phyloP scores from a whole-genome alignment of 2,888 invertebrate genomes.

The Exephanes ischioxanthus region DNA sequence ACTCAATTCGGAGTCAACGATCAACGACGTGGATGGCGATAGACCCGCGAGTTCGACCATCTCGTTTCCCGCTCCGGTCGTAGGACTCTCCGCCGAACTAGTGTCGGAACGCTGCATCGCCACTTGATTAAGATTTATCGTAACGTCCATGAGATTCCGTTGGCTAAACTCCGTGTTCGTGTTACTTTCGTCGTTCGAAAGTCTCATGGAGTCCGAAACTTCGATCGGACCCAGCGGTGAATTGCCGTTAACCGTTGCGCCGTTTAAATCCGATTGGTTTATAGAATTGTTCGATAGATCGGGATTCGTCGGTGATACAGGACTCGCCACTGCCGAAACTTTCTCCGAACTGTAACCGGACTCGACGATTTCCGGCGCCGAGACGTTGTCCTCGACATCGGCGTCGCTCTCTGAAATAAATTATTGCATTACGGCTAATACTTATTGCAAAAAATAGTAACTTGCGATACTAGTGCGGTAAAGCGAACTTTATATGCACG shows the following conservation, averaged over 20 bases:
- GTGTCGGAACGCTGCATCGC: slow-evolving; percentile 27
- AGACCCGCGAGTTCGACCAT: slow-evolving; percentile 62
- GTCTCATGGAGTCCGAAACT: slow-evolving; percentile 25
- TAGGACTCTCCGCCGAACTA: slow-evolving; percentile 57
- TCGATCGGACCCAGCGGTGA: slow-evolving; percentile 49
- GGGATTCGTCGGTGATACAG: slow-evolving; percentile 81
- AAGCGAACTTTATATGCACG: too few species aligned
- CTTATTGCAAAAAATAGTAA: too few species aligned
- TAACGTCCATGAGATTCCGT: slow-evolving; percentile 23
- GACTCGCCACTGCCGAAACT: slow-evolving; percentile 87
- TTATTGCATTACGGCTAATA: neutral
- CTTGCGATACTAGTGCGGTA: too few species aligned
- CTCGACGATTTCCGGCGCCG: slow-evolving; percentile 87
- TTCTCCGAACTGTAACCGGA: slow-evolving; percentile 90
- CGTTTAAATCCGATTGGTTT: slow-evolving; percentile 33
- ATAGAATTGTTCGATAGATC: slow-evolving; percentile 49
- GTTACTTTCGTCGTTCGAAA: slow-evolving; percentile 30
- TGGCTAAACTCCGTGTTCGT: slow-evolving; percentile 26
- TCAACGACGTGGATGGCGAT: slow-evolving; percentile 71
- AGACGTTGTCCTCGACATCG: slow-evolving; percentile 92
- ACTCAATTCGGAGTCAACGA: slow-evolving; percentile 75
- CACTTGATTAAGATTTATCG: slow-evolving; percentile 38
- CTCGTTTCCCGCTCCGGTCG: slow-evolving; percentile 69
- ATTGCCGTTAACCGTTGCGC: slow-evolving; percentile 55
- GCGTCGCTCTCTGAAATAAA: slow-evolving; percentile 90